phyloP scores from a whole-genome alignment of 2,113 vertebrate genomes.

The Pluvianellus socialis region DNA sequence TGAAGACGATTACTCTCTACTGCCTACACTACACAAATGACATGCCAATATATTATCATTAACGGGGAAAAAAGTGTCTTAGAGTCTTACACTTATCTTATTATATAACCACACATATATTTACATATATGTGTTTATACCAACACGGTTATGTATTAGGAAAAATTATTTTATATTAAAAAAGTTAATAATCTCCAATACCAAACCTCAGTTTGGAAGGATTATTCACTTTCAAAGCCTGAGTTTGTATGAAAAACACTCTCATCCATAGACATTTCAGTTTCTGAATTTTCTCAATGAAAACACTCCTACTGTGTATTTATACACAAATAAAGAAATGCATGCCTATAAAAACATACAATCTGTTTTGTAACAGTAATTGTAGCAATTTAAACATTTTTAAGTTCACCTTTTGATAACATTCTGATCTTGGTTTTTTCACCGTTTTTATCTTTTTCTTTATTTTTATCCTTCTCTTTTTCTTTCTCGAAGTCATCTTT shows the following conservation, averaged over 20 bases:
- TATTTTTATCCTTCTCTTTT: constrained; percentile 83
- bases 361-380: not conserved
- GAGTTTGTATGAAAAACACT: not conserved
- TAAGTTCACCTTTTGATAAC: constrained; percentile 88
- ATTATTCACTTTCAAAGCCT: not conserved
- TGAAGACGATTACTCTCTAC: not conserved
- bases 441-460: constrained; percentile 77
- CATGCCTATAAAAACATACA: not conserved
- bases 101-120: not conserved
- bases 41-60: not conserved
- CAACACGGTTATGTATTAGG: not conserved
- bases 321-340: not conserved
- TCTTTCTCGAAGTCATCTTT: constrained; percentile 85
- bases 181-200: not conserved
- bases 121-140: not conserved
- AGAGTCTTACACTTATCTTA: not conserved
- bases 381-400: constrained; percentile 22
- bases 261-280: not conserved
- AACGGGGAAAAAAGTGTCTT: not conserved
- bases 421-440: constrained; percentile 85
- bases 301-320: not conserved
- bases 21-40: not conserved
- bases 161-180: not conserved
- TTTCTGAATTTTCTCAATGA: not conserved
- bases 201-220: not conserved